A percentile compares a stretch with the other conserved stretches of the same genome.
Evolutionary conservation across 2,797 vertebrate genomes (phyloP).

Genomic region (Malacoraja senta): DNA sequence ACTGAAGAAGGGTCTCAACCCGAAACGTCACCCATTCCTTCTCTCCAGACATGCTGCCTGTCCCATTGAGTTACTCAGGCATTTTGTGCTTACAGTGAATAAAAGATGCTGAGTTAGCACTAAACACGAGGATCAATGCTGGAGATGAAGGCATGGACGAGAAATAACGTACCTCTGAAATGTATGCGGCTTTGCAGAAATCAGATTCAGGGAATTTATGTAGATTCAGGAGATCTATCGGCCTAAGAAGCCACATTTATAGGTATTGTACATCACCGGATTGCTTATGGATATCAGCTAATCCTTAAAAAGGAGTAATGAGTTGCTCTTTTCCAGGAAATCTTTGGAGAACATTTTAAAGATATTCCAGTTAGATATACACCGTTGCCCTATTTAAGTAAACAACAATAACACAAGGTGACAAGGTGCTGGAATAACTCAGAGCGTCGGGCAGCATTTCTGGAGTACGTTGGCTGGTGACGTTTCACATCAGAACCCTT

Average conservation of each 20-base stretch:
- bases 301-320: not conserved
- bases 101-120: not conserved
- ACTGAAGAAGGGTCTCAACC: too few species aligned
- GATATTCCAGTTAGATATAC: not conserved
- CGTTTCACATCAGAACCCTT: too few species aligned
- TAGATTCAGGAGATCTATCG: not conserved
- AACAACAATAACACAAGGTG: not conserved
- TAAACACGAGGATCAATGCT: not conserved
- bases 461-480: too few species aligned
- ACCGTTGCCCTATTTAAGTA: not conserved
- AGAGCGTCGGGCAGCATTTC: too few species aligned
- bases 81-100: not conserved
- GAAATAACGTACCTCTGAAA: not conserved
- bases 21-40: too few species aligned
- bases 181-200: not conserved
- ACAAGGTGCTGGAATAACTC: too few species aligned
- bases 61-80: too few species aligned
- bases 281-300: not conserved
- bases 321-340: not conserved
- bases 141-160: not conserved
- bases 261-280: not conserved
- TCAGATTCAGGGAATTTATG: not conserved
- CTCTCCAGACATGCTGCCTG: too few species aligned
- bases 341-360: not conserved
- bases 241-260: not conserved